These are phyloP conservation scores for Ophion obscuratus DNA, from an alignment of 2,888 invertebrate species.

Conservation along the genomic window DNA sequence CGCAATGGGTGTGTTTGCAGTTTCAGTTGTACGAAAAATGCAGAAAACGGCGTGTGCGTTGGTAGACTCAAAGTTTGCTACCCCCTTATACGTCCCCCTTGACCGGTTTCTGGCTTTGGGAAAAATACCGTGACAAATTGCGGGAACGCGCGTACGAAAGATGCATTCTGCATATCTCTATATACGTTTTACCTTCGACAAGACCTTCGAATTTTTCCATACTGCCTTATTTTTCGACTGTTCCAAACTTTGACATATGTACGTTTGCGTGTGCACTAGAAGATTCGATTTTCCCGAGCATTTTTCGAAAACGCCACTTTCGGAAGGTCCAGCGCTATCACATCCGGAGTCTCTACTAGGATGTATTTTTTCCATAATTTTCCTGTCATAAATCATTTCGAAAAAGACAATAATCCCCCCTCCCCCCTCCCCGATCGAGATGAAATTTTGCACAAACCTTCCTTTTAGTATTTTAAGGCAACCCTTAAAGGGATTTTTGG, in stretches of 20 bases:
- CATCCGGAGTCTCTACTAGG: neutral
- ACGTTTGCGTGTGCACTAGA: neutral
- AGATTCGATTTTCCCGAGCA: slow-evolving; percentile 42
- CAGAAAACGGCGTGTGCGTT: slow-evolving; percentile 57
- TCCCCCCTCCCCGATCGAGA: no score
- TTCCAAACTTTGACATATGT: neutral
- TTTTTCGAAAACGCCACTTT: neutral
- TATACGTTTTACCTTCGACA: neutral
- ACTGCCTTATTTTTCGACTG: slow-evolving; percentile 30
- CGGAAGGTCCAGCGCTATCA: neutral
- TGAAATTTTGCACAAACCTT: no score
- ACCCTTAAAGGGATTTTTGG: no score
- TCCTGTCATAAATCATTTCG: neutral
- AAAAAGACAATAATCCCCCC: neutral
- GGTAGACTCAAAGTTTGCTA: slow-evolving; percentile 58
- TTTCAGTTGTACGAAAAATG: slow-evolving; percentile 53
- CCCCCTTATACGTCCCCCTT: neutral
- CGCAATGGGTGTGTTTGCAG: slow-evolving; percentile 11
- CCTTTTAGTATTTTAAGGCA: no score
- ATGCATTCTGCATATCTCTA: neutral
- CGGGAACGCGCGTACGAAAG: slow-evolving; percentile 2
- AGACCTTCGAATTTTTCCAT: slow-evolving; percentile 46
- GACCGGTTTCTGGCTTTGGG: slow-evolving; percentile 19
- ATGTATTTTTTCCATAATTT: neutral
- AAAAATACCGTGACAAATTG: slow-evolving; percentile 59